Evolutionary conservation across 1,140 invertebrate species (phyloP).

Genomic region (Nephotettix cincticeps): DNA sequence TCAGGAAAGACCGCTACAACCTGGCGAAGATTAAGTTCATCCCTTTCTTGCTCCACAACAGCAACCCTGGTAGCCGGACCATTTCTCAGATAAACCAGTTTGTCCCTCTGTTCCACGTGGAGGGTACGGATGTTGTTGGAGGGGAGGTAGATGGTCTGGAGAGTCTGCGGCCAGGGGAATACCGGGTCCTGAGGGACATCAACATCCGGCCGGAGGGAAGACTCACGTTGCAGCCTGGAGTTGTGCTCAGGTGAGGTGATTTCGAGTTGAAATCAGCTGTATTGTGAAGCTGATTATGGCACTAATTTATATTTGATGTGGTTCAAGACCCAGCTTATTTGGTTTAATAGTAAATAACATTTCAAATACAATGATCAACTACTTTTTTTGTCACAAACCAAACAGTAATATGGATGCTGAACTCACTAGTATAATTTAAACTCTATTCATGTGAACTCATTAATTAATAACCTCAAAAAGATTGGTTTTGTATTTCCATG

Average conservation of each 20-base stretch:
- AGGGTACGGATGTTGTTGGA: slow-evolving; percentile 69
- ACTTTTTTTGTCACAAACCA: too few relatives aligned
- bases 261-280: too few relatives aligned
- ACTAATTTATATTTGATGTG: too few relatives aligned
- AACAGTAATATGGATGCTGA: too few relatives aligned
- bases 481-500: too few relatives aligned
- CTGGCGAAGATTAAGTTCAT: slow-evolving; percentile 83
- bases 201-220: slow-evolving; percentile 86
- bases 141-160: slow-evolving; percentile 88
- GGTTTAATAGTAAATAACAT: too few relatives aligned
- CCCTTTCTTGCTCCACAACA: slow-evolving; percentile 81
- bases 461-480: too few relatives aligned
- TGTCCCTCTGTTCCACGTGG: slow-evolving; percentile 71
- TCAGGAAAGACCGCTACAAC: slow-evolving; percentile 86
- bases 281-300: too few relatives aligned
- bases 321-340: too few relatives aligned
- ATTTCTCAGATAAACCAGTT: slow-evolving; percentile 68
- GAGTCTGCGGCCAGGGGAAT: slow-evolving; percentile 73
- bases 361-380: too few relatives aligned
- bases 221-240: slow-evolving; percentile 81
- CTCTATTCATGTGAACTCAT: too few relatives aligned
- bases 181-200: slow-evolving; percentile 86
- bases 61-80: slow-evolving; percentile 77
- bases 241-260: slow-evolving; percentile 72
- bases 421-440: too few relatives aligned